Evolutionary conservation across 2,888 invertebrate genomes (phyloP).

Genomic region (Chrysolina oricalcia): DNA sequence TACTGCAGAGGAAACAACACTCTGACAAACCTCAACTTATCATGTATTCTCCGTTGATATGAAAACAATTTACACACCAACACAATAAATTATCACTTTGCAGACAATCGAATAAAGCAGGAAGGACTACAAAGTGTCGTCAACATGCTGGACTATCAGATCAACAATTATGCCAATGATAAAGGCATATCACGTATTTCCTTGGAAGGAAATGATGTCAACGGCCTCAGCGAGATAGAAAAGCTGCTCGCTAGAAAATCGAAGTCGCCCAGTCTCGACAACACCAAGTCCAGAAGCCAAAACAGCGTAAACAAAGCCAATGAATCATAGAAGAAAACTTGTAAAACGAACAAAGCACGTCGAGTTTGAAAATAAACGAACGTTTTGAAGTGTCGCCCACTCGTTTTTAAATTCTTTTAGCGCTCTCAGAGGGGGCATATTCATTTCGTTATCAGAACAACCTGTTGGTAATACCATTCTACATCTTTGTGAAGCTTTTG

Average conservation of each 20-base stretch:
- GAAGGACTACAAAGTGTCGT: slow-evolving; percentile 37
- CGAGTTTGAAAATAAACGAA: slow-evolving; percentile 21
- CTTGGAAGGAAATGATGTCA: slow-evolving; percentile 43
- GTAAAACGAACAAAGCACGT: background rate
- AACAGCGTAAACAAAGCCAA: background rate
- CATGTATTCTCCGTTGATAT: slow-evolving; percentile 60
- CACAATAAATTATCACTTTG: slow-evolving; percentile 18
- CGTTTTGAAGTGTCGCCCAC: slow-evolving; percentile 33
- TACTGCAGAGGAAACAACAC: slow-evolving; percentile 66
- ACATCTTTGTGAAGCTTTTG: background rate
- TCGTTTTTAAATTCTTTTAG: slow-evolving; percentile 3
- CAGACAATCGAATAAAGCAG: slow-evolving; percentile 47
- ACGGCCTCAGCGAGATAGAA: slow-evolving; percentile 32
- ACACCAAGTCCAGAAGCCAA: slow-evolving; percentile 18
- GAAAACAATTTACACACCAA: slow-evolving; percentile 20
- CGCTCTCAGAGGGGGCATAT: slow-evolving; percentile 17
- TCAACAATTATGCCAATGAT: slow-evolving; percentile 20
- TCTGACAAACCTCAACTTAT: slow-evolving; percentile 66
- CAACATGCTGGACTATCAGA: slow-evolving; percentile 48
- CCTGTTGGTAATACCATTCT: slow-evolving; percentile 30
- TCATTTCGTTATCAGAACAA: slow-evolving; percentile 5
- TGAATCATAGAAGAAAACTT: background rate
- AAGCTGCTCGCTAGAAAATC: slow-evolving; percentile 22
- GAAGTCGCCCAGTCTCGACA: slow-evolving; percentile 2
- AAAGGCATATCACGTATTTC: slow-evolving; percentile 47